Evolutionary conservation across 64 coral and sea anemone genomes (phyloP), one percentile per base, ranked within the genome.

Genomic region (Platygyra sinensis): DNA sequence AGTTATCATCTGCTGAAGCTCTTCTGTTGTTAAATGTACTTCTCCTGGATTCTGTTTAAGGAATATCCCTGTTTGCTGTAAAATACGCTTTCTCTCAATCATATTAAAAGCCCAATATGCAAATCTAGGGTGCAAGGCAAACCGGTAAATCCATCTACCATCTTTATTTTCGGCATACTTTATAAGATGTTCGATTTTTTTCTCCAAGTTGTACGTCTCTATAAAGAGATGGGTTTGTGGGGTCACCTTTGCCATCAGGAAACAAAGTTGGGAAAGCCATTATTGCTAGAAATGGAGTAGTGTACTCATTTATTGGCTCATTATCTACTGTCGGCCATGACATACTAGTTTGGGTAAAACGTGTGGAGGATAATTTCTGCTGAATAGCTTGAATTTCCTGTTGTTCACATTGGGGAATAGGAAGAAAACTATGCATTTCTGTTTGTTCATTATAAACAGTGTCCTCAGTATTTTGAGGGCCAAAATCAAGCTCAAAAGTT

Each of bases 101-200:
- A 83, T 83, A 39, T 39, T 39, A 39, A 39, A 39, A 39, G 38
- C 38, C 62, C 60, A 62, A 19, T 62, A 62, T 4, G 13, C 27
- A 86, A 88, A 88, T 88, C 86, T 88, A 29, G 86, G 86, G 54
- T 88, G 86, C 24, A 24, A 54, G 17, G 86, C 86, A 88, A 88
- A 88, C 32, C 73, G 86, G 20, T 88, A 88, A 10, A 57, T 55
- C 86, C 86, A 88, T 88, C 57, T 76, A 20, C 46, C 72, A 88
- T 88, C 51, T 30, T 74, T 62, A 1, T 75, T 75, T 75, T 88
- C 86, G 4, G 24, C 52, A 39, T 39, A 39, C 38, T 39, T 39
- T 39, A 39, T 61, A 39, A 39, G 38, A 39, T 39, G 38, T 39
- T 39, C 5, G 5, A 39, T 39, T 39, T 39, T 39, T 39, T 39